Base-by-base conservation (phyloP, 1,140 invertebrate species). In the Xylocopa sonorina region DNA sequence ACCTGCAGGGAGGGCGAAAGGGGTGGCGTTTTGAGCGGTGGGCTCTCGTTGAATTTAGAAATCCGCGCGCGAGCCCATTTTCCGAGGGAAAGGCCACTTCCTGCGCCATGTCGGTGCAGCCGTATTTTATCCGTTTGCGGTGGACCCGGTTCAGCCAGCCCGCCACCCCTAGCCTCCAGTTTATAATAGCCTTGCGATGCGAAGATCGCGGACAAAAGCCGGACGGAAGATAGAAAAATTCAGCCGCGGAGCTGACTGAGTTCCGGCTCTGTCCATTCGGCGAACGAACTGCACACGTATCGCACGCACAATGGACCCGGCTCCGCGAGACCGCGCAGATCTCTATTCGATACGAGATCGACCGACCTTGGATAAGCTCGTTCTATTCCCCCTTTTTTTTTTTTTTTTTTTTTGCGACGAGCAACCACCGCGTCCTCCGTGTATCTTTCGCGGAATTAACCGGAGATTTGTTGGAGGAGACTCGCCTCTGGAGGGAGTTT, bases 61-160 rank as follows among this genome's bases (percentile, higher is more conserved):
- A 86, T 81, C 81, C 78, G 24, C 75, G 71, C 62, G 60, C 76
- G 57, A 68, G 68, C 34, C 81, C 85, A 81, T 87, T 86, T 87
- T 81, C 76, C 57, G 46, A 82, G 82, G 75, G 79, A 82, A 73
- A 76, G 76, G 63, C 79, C 64, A 78, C 72, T 85, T 87, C 80
- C 85, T 87, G 79, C 53, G 51, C 55, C 53, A 51, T 43, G 80
- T 58, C 67, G 64, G 48, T 51, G 57, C 73, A 67, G 51, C 79
- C 80, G 85, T 87, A 87, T 87, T 87, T 87, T 87, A 87, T 82
- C 81, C 85, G 83, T 66, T 71, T 58, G 63, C 63, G 69, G 83
- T 81, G 60, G 53, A 48, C n/a, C 41, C 51, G 68, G 67, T 63
- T 81, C 67, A 16, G 60, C 34, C 46, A 64, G 24, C 51, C 21